These are phyloP conservation scores for Aplidium turbinatum DNA, from an alignment of 23 tunicate genomes.

Conservation along the genomic window DNA sequence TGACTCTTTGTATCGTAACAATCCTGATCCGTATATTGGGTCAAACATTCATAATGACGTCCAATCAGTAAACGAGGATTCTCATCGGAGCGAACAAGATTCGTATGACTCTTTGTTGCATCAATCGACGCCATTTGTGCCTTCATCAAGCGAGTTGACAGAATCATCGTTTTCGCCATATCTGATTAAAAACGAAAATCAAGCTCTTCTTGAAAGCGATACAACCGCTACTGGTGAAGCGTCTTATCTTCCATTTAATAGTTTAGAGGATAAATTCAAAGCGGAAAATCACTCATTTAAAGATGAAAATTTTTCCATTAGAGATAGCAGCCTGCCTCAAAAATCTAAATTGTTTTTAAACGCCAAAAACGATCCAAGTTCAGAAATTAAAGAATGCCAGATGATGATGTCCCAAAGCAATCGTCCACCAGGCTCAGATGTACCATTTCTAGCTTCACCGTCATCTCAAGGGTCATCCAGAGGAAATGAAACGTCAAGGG, in stretches of 20 bases:
- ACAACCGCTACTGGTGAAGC: constrained; percentile 4
- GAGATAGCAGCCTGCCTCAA: no score
- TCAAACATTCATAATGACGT: constrained; percentile 16
- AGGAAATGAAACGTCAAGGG: no score
- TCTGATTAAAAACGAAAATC: background rate
- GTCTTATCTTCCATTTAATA: background rate
- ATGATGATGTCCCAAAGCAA: no score
- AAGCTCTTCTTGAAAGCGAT: background rate
- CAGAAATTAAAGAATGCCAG: no score
- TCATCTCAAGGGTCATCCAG: no score
- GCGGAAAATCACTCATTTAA: constrained; percentile 27
- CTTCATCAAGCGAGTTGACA: constrained; percentile 20
- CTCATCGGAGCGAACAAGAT: constrained; percentile 44
- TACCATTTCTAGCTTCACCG: no score
- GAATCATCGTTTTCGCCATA: constrained; percentile 22
- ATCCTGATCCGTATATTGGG: constrained; percentile 80
- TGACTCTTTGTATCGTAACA: constrained; percentile 30
- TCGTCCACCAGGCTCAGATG: no score
- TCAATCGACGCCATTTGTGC: constrained; percentile 2
- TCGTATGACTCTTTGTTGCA: constrained; percentile 35
- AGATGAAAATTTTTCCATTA: no score
- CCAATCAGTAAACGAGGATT: constrained; percentile 45
- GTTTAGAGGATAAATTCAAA: constrained; percentile 13
- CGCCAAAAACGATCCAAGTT: no score
- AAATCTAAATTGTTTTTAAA: no score